Conservation (phyloP, 2,888 invertebrate species). For the Andrena bucephala region DNA sequence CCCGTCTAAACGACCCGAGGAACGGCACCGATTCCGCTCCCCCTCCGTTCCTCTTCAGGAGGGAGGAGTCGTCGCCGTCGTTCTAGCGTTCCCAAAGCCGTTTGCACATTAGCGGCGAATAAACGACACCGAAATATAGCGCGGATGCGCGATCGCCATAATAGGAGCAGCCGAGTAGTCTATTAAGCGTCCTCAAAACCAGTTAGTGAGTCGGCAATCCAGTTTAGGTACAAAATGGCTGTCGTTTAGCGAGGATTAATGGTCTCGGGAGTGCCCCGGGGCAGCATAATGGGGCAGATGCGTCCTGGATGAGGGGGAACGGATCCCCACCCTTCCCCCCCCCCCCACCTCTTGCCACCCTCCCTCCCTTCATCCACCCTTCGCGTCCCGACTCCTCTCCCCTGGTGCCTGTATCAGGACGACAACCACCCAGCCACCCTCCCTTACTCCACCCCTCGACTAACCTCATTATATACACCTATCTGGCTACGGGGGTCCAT, state of each 20-base stretch:
- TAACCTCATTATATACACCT: conserved; percentile 83
- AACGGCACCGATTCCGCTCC: neutral
- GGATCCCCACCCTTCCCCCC: conserved; percentile 38
- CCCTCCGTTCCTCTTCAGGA: neutral
- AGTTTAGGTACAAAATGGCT: conserved; percentile 85
- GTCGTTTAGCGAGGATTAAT: conserved; percentile 85
- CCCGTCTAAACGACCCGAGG: conserved; percentile 4
- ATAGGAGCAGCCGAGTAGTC: conserved; percentile 82
- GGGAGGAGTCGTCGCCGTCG: conserved; percentile 48
- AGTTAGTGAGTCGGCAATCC: conserved; percentile 85
- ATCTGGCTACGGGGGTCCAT: conserved; percentile 81
- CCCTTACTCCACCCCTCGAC: conserved; percentile 61
- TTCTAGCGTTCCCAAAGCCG: conserved; percentile 52
- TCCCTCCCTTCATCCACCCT: conserved; percentile 11
- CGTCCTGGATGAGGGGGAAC: conserved; percentile 75
- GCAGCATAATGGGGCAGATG: conserved; percentile 84
- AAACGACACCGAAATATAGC: conserved; percentile 81
- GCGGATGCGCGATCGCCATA: conserved; percentile 78
- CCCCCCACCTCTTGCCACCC: conserved; percentile 1
- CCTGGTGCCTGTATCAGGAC: conserved; percentile 14
- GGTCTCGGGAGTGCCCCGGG: conserved; percentile 82
- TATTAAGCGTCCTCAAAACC: conserved; percentile 84
- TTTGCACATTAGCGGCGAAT: conserved; percentile 74
- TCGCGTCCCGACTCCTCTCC: conserved; percentile 41
- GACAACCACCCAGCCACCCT: conserved; percentile 49